A percentile compares a stretch with the other conserved stretches of the same genome.
phyloP scores from a whole-genome alignment of 2,888 invertebrate genomes.

The Morpho achilles region DNA sequence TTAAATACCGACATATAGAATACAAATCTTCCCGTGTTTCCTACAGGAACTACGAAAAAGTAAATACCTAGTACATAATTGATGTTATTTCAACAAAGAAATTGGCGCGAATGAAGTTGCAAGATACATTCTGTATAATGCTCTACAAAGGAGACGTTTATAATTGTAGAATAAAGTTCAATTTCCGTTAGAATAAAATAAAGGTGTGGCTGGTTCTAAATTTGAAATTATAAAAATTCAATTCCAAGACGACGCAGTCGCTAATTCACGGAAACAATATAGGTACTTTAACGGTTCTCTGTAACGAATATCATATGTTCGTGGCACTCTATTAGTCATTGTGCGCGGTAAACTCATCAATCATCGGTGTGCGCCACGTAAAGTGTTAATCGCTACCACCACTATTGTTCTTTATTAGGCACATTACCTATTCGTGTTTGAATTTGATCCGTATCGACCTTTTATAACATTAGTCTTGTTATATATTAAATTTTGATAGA shows the following conservation, averaged over 20 bases:
- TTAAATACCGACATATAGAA: too few species aligned
- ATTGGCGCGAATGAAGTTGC: too few species aligned
- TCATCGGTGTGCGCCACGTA: constrained; percentile 52
- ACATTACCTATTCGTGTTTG: constrained; percentile 35
- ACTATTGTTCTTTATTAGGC: constrained; percentile 52
- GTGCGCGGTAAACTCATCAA: constrained; percentile 58
- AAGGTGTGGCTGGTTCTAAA: too few species aligned
- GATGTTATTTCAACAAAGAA: too few species aligned
- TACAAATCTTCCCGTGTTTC: too few species aligned
- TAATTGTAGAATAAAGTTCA: too few species aligned
- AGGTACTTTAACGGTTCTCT: constrained; percentile 38
- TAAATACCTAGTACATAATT: too few species aligned
- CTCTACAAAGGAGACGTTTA: too few species aligned
- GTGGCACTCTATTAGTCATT: constrained; percentile 69
- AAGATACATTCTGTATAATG: too few species aligned
- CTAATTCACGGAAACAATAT: constrained; percentile 29
- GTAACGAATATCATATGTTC: constrained; percentile 59
- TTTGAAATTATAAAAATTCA: constrained; percentile 6
- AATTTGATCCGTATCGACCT: neutral
- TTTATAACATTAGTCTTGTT: neutral
- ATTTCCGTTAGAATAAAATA: too few species aligned
- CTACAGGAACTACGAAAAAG: too few species aligned
- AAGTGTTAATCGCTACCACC: constrained; percentile 67
- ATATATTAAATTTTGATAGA: too few species aligned
- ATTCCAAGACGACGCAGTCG: constrained; percentile 18